Base-by-base conservation (phyloP, 2,797 vertebrate genomes). In the Tarsius wallacei region DNA sequence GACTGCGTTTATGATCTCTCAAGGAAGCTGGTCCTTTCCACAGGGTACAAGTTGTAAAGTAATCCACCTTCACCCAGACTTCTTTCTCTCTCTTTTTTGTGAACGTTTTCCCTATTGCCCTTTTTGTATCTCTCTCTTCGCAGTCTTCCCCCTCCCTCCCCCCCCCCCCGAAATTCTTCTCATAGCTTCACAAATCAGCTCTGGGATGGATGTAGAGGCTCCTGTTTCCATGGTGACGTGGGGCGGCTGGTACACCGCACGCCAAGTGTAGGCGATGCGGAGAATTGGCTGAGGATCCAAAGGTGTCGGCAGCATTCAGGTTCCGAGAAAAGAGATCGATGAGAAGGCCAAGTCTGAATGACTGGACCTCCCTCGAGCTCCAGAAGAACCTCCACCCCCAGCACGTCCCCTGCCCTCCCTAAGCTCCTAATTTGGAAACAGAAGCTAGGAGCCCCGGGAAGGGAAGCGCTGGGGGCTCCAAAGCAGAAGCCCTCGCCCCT, bases 191-290 rank as follows among this genome's bases (percentile, higher is more conserved):
- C 64, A 96, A 77, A 97, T 97, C 70, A 87, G 83, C 59, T 71
- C 95, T n/a, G 76, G 96, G 91, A 95, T 70, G 96, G 94, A 96
- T 81, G 91, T 95, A 95, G 93, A 97, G 85, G 74, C 94, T 95
- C 87, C 47, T 84, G 97, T 98, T 97, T 96, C 97, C 98, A 98
- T 98, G 97, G 97, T 95, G 96, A 97, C 70, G 61, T 28, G 74
- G 71, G 53, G 78, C 89, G 96, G 90, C 66, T 94, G 95, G 76
- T 85, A 77, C 81, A 77, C 77, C n/a, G 61, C 95, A 80, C 26
- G n/a, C 91, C 93, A 92, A 97, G 91, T 93, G 97, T 96, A 96
- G 97, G 97, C 96, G 90, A 91, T 71, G 90, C 84, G 24, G 93
- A 97, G 96, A 97, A 95, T 90, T 96, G 97, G 90, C 94, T 82